A percentile compares a stretch with the other conserved stretches of the same genome.
Evolutionary conservation across 2,797 vertebrate genomes (phyloP).

Genomic region (Borostomias antarcticus): DNA sequence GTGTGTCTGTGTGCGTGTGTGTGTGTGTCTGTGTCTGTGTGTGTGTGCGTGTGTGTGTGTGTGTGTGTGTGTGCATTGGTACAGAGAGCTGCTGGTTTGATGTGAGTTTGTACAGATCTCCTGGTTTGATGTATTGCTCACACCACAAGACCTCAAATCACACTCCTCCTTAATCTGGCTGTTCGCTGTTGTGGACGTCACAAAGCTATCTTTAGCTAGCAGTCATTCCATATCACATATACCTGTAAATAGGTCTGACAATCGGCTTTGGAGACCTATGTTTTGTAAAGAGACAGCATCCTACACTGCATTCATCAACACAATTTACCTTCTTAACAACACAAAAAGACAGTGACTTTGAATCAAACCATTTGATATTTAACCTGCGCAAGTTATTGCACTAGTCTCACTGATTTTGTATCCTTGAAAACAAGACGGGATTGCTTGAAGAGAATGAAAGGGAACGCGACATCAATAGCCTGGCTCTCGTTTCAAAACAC

Average conservation of each 20-base stretch:
- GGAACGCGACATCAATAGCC: conserved; percentile 31
- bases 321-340: too few species aligned
- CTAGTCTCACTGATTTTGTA: conserved; percentile 25
- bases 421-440: conserved; percentile 6
- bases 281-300: not conserved
- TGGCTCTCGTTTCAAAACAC: conserved; percentile 34
- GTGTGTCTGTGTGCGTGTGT: not conserved
- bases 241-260: conserved; percentile 35
- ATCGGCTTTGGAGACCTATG: conserved; percentile 22
- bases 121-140: too few species aligned
- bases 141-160: too few species aligned
- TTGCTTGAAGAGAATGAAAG: conserved; percentile 20
- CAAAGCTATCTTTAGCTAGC: not conserved
- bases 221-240: not conserved
- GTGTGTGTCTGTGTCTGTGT: conserved; percentile 1
- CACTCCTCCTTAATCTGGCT: not conserved
- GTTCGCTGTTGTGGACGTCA: not conserved
- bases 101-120: too few species aligned
- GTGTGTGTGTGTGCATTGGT: not conserved
- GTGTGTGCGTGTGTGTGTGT: not conserved
- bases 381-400: conserved; percentile 20
- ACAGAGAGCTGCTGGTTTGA: too few species aligned
- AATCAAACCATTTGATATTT: conserved; percentile 16
- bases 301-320: conserved; percentile 9
- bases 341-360: not conserved